A percentile compares a stretch with the other conserved stretches of the same genome.
These are phyloP conservation scores for Calidris pygmaea DNA, from an alignment of 2,113 vertebrate species.

Conservation along the genomic window DNA sequence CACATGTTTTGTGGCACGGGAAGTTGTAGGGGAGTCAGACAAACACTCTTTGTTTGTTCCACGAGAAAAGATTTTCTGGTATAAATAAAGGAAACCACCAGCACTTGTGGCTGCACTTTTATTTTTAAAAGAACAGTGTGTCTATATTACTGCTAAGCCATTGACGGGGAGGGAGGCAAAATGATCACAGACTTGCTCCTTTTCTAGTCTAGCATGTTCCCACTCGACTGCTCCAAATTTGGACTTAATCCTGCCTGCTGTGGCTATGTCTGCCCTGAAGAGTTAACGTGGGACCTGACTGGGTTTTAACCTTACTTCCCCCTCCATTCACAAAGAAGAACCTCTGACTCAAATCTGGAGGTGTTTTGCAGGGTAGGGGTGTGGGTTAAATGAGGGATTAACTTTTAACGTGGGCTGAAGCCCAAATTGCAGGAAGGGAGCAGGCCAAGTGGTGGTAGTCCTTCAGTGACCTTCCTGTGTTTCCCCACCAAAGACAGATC, in stretches of 20 bases:
- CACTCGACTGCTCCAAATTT: not conserved
- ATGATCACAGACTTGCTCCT: not conserved
- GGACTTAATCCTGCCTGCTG: not conserved
- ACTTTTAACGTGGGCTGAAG: slow-evolving; percentile 5
- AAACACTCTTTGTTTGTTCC: slow-evolving; percentile 73
- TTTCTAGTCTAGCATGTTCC: slow-evolving; percentile 3
- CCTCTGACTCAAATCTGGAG: slow-evolving; percentile 50
- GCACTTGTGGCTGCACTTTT: slow-evolving; percentile 34
- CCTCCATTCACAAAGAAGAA: not conserved
- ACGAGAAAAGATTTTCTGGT: slow-evolving; percentile 64
- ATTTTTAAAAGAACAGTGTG: slow-evolving; percentile 34
- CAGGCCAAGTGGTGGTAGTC: slow-evolving; percentile 27
- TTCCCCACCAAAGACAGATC: not conserved
- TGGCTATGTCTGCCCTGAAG: not conserved
- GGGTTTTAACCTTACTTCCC: not conserved
- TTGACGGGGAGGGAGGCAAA: not conserved
- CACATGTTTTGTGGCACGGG: slow-evolving; percentile 39
- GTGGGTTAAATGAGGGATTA: slow-evolving; percentile 29
- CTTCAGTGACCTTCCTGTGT: slow-evolving; percentile 49
- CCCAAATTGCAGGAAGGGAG: slow-evolving; percentile 14
- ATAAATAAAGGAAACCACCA: slow-evolving; percentile 69
- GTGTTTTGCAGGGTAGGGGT: slow-evolving; percentile 4
- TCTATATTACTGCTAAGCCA: slow-evolving; percentile 16
- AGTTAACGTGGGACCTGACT: slow-evolving; percentile 6
- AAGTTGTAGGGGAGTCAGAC: slow-evolving; percentile 64